These are phyloP conservation scores for Pardosa pseudoannulata DNA, from an alignment of 2,888 invertebrate species.

Conservation along the genomic window DNA sequence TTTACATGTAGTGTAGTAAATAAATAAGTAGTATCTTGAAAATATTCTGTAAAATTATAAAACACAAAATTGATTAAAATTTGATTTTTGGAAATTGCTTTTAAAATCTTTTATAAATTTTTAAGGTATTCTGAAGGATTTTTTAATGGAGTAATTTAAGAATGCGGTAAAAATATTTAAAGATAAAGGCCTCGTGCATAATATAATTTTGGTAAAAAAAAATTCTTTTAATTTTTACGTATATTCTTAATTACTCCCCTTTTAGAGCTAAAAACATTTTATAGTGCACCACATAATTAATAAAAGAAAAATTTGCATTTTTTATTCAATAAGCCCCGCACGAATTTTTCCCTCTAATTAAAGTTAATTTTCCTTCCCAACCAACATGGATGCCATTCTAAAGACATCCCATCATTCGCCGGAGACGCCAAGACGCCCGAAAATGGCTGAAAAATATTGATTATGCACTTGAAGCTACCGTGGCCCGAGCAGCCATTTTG, in stretches of 20 bases:
- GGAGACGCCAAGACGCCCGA: conserved; percentile 69
- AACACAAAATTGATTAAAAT: no score
- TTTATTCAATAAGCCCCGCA: neutral
- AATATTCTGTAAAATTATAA: no score
- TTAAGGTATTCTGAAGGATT: no score
- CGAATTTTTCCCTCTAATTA: conserved; percentile 1
- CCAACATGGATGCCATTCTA: conserved; percentile 45
- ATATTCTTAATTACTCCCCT: neutral
- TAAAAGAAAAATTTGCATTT: neutral
- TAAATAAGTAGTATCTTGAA: no score
- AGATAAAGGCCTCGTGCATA: no score
- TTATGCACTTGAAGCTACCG: conserved; percentile 71
- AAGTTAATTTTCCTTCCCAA: conserved; percentile 33
- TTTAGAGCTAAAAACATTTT: neutral
- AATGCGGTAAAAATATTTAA: no score
- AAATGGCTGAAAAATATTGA: conserved; percentile 72
- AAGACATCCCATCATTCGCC: conserved; percentile 69
- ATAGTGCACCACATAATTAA: neutral
- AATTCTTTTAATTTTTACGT: neutral
- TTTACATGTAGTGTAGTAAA: no score
- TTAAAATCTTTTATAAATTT: no score
- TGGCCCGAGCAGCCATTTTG: conserved; percentile 71
- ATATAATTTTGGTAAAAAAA: no score
- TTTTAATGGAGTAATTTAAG: no score
- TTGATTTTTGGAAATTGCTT: no score